Evolutionary conservation across 2,888 invertebrate species (phyloP).

Genomic region (Acanthococcus lagerstroemiae): DNA sequence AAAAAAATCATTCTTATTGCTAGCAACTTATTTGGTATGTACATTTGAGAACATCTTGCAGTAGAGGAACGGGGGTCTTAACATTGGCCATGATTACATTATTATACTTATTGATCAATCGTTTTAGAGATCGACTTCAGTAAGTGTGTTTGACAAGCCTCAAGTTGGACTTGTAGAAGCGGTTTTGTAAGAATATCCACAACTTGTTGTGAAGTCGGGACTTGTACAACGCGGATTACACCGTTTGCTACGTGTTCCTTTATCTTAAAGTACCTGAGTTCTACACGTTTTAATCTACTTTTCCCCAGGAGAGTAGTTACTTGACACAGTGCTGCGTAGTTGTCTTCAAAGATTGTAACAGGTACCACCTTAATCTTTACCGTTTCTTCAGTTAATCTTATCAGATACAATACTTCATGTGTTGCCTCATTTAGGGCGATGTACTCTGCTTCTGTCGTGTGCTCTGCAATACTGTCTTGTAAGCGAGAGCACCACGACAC

Average conservation of each 20-base stretch:
- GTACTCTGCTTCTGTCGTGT: background rate
- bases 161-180: background rate
- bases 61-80: too few relatives aligned
- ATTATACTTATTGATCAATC: too few relatives aligned
- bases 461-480: background rate
- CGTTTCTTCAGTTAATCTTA: background rate
- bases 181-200: background rate
- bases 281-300: background rate
- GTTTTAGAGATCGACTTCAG: too few relatives aligned
- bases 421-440: background rate
- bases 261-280: background rate
- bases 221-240: background rate
- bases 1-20: too few relatives aligned
- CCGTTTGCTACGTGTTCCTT: background rate
- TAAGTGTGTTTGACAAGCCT: background rate
- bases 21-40: background rate
- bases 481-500: background rate
- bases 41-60: background rate
- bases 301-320: background rate
- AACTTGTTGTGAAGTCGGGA: background rate
- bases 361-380: background rate
- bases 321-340: background rate
- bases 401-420: background rate
- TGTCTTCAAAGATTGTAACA: background rate
- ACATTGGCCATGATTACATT: too few relatives aligned